These are phyloP conservation scores for Caenorhabditis briggsae DNA, from an alignment of 1,140 invertebrate species.

Conservation along the genomic window DNA sequence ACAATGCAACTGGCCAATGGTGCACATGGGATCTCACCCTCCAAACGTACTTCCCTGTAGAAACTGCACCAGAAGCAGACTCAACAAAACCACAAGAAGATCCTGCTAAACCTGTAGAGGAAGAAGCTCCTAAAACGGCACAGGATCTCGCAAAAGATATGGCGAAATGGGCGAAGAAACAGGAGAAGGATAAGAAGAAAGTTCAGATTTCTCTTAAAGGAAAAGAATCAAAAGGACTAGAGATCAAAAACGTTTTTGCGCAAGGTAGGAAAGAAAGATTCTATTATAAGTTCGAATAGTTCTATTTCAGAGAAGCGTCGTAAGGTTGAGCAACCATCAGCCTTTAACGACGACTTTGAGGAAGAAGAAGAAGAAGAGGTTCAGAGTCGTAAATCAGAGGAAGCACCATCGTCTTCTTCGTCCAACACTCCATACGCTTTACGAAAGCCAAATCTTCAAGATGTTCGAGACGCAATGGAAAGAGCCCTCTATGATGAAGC, in stretches of 20 bases:
- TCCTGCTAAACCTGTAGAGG: constrained; percentile 74
- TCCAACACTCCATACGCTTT: constrained; percentile 53
- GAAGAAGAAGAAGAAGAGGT: constrained; percentile 78
- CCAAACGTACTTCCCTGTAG: constrained; percentile 82
- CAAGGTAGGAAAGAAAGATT: neutral
- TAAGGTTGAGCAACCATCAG: neutral
- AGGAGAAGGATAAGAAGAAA: constrained; percentile 98
- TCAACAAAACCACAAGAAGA: neutral
- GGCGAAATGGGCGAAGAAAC: constrained; percentile 95
- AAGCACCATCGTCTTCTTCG: constrained; percentile 58
- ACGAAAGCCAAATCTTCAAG: constrained; percentile 59
- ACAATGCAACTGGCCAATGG: constrained; percentile 85
- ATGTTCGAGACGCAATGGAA: constrained; percentile 78
- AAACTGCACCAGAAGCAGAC: neutral
- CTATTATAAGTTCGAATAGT: neutral
- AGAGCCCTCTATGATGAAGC: constrained; percentile 85
- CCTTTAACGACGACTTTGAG: constrained; percentile 69
- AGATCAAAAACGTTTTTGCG: constrained; percentile 65
- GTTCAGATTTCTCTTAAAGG: constrained; percentile 79
- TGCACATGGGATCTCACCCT: constrained; percentile 92
- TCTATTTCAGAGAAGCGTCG: neutral
- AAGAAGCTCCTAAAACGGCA: constrained; percentile 88
- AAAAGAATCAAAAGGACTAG: constrained; percentile 33
- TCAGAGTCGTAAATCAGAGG: constrained; percentile 51
- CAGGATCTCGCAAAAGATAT: constrained; percentile 97